Percentiles rank a stretch among this genome's conserved stretches.
Conservation (phyloP, 2,888 invertebrate genomes). For the Macrosoma leucophasiata region DNA sequence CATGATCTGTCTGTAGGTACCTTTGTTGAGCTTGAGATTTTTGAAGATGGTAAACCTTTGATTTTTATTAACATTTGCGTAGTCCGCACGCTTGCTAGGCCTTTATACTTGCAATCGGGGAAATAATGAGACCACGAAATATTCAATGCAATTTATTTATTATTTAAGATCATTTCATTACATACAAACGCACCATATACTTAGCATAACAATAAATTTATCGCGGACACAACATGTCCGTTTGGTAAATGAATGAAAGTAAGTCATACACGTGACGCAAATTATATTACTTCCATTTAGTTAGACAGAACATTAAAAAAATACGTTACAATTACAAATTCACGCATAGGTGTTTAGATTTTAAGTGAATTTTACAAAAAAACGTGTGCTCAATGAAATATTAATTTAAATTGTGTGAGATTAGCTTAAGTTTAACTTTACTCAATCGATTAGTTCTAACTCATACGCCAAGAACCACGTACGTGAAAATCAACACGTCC, state of each 20-base stretch:
- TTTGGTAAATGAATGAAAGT: not conserved
- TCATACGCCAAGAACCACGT: conserved; percentile 3
- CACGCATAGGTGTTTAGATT: conserved; percentile 11
- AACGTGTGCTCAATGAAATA: conserved; percentile 26
- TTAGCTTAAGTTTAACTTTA: conserved; percentile 17
- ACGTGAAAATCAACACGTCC: conserved; percentile 3
- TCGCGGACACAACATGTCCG: no score
- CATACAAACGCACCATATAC: conserved; percentile 73
- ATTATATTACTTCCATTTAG: conserved; percentile 8
- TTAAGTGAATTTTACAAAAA: conserved; percentile 17
- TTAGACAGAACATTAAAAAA: conserved; percentile 5
- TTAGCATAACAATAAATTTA: conserved; percentile 55
- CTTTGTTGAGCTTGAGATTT: no score
- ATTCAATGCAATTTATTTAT: conserved; percentile 66
- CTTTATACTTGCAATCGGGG: no score
- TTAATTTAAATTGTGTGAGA: conserved; percentile 15
- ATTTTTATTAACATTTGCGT: no score
- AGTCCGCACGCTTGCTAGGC: no score
- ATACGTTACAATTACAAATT: conserved; percentile 10
- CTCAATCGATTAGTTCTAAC: conserved; percentile 22
- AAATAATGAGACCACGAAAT: no score
- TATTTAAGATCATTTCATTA: conserved; percentile 61
- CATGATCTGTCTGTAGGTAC: no score
- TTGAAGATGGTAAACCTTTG: no score
- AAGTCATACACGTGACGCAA: conserved; percentile 1